Percentiles rank a stretch among this genome's conserved stretches.
phyloP scores from a whole-genome alignment of 2,888 invertebrate species.

The Cataglyphis altisquamis region DNA sequence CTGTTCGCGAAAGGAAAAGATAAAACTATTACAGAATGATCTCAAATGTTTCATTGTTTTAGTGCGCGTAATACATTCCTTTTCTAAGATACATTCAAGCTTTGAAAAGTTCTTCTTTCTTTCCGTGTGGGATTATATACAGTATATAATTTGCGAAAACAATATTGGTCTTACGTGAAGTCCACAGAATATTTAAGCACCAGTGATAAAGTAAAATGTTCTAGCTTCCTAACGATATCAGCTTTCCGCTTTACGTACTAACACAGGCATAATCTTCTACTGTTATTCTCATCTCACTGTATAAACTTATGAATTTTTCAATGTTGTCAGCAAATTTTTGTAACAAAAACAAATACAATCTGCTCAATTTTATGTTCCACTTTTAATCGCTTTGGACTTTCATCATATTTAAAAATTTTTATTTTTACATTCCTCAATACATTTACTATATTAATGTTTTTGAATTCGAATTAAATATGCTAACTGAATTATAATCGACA shows the following conservation, averaged over 20 bases:
- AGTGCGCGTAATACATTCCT: conserved; percentile 23
- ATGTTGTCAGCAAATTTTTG: conserved; percentile 9
- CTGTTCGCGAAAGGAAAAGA: background rate
- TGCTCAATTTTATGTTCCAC: background rate
- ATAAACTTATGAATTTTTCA: conserved; percentile 27
- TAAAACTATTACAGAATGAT: conserved; percentile 11
- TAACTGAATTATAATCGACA: background rate
- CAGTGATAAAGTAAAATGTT: conserved; percentile 46
- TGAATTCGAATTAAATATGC: background rate
- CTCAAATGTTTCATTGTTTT: conserved; percentile 24
- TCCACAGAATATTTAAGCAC: conserved; percentile 41
- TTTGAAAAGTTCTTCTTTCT: conserved; percentile 37
- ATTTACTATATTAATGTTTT: background rate
- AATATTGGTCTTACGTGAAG: conserved; percentile 41
- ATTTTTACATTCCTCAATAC: background rate
- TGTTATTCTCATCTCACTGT: conserved; percentile 26
- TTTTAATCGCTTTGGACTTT: background rate
- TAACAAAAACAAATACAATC: background rate
- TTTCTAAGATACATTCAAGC: conserved; percentile 1
- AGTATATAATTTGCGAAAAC: conserved; percentile 47
- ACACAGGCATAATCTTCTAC: background rate
- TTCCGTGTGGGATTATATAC: conserved; percentile 15
- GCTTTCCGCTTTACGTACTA: conserved; percentile 31
- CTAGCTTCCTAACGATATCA: conserved; percentile 38
- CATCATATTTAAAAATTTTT: background rate